These are phyloP conservation scores for Macrotrachela quadricornifera DNA, from an alignment of 1,140 invertebrate genomes.

Conservation along the genomic window DNA sequence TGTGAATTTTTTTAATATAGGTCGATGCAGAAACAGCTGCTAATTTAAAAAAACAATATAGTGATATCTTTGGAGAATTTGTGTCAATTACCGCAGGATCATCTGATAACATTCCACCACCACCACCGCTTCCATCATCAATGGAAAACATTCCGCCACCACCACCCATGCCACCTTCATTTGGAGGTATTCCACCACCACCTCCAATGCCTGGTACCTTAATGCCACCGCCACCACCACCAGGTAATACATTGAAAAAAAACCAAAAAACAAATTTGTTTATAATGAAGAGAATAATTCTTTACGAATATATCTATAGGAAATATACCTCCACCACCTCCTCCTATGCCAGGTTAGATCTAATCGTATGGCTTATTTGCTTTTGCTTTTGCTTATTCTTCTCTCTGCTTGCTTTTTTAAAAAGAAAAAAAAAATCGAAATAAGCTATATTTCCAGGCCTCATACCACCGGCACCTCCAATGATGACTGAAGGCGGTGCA, in stretches of 20 bases:
- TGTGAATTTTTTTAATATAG: background rate
- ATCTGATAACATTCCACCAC: conserved; percentile 31
- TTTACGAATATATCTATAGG: too few species aligned
- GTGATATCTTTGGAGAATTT: background rate
- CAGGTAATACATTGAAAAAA: background rate
- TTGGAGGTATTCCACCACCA: conserved; percentile 9
- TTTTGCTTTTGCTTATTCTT: too few species aligned
- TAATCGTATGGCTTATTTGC: too few species aligned
- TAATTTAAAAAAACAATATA: too few species aligned
- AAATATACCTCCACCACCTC: background rate
- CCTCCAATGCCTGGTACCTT: background rate
- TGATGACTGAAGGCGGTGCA: conserved; percentile 4
- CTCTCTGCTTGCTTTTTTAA: too few species aligned
- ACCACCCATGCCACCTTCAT: background rate
- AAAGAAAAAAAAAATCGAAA: background rate
- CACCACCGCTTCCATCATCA: conserved; percentile 26
- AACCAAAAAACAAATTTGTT: background rate
- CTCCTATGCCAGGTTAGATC: too few species aligned
- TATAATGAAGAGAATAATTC: too few species aligned
- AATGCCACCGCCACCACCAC: too few species aligned
- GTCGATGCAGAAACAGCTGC: too few species aligned
- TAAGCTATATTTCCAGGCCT: background rate
- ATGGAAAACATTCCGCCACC: conserved; percentile 8
- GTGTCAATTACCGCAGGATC: conserved; percentile 1
- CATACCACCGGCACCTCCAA: background rate